These are phyloP conservation scores for Drosophila lacteicornis DNA, from an alignment of 1,140 invertebrate genomes.

Conservation along the genomic window DNA sequence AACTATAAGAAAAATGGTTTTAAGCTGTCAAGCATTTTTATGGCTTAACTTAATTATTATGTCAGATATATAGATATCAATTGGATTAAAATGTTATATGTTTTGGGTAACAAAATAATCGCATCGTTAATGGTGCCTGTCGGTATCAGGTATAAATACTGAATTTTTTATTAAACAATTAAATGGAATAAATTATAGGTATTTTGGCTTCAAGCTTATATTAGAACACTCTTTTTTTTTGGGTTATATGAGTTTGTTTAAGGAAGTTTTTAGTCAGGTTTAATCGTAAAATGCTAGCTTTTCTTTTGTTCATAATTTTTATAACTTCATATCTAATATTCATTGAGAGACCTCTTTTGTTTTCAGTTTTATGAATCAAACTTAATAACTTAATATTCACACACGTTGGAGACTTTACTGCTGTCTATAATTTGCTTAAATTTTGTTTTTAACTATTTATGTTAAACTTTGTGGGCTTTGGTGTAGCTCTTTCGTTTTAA, in stretches of 20 bases:
- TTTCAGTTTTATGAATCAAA: slow-evolving; percentile 1
- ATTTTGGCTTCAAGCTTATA: neutral
- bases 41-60: slow-evolving; percentile 29
- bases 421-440: slow-evolving; percentile 12
- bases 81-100: slow-evolving; percentile 32
- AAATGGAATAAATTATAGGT: slow-evolving; percentile 4
- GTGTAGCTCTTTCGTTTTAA: slow-evolving; percentile 57
- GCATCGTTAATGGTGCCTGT: slow-evolving; percentile 25
- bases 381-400: slow-evolving; percentile 13
- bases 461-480: slow-evolving; percentile 53
- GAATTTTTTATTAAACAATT: neutral
- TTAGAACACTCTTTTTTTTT: neutral
- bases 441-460: slow-evolving; percentile 28
- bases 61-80: slow-evolving; percentile 21
- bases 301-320: neutral
- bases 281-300: neutral
- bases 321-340: neutral
- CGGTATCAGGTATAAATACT: slow-evolving; percentile 6
- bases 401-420: slow-evolving; percentile 3
- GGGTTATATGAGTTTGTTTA: neutral
- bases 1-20: slow-evolving; percentile 12
- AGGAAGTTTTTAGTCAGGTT: neutral
- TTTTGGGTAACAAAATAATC: slow-evolving; percentile 29
- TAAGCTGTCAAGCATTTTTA: slow-evolving; percentile 23
- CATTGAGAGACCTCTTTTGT: neutral